Percentiles rank a stretch among this genome's conserved stretches.
These are phyloP conservation scores for Aphrocallistes beatrix DNA, from an alignment of 37 sponge, comb jelly and placozoan species.

Conservation along the genomic window DNA sequence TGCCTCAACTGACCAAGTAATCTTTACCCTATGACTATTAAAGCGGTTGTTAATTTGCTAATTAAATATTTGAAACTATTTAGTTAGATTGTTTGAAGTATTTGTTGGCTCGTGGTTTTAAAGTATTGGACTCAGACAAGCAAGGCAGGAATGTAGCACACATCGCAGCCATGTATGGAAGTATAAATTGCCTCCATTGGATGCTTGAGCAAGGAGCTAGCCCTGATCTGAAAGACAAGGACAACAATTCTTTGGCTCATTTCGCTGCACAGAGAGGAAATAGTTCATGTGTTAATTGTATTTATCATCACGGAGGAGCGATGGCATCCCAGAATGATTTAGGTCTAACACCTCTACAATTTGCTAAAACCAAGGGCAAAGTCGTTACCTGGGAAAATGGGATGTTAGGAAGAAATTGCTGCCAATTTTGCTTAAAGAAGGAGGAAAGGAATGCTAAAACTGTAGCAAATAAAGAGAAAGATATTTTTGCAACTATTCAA, in stretches of 20 bases:
- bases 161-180: slow-evolving; percentile 54
- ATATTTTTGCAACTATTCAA: neutral
- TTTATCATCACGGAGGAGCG: slow-evolving; percentile 45
- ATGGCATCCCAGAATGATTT: neutral
- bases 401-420: neutral
- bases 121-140: slow-evolving; percentile 21
- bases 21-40: too few relatives aligned
- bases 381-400: neutral
- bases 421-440: slow-evolving; percentile 16
- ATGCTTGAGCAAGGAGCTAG: slow-evolving; percentile 32
- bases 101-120: slow-evolving; percentile 31
- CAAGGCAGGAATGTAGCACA: slow-evolving; percentile 36
- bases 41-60: neutral
- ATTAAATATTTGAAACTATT: neutral
- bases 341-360: slow-evolving; percentile 28
- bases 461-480: neutral
- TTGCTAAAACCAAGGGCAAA: slow-evolving; percentile 50
- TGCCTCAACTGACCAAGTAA: slow-evolving; percentile 22
- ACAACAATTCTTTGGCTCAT: slow-evolving; percentile 35
- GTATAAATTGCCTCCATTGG: slow-evolving; percentile 43
- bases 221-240: slow-evolving; percentile 25
- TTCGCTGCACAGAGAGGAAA: slow-evolving; percentile 48
- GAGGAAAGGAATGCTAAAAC: neutral
- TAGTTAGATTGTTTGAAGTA: slow-evolving; percentile 42
- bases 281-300: slow-evolving; percentile 44